phyloP scores from a whole-genome alignment of 2,797 vertebrate species.

The Lycodopsis pacificus region DNA sequence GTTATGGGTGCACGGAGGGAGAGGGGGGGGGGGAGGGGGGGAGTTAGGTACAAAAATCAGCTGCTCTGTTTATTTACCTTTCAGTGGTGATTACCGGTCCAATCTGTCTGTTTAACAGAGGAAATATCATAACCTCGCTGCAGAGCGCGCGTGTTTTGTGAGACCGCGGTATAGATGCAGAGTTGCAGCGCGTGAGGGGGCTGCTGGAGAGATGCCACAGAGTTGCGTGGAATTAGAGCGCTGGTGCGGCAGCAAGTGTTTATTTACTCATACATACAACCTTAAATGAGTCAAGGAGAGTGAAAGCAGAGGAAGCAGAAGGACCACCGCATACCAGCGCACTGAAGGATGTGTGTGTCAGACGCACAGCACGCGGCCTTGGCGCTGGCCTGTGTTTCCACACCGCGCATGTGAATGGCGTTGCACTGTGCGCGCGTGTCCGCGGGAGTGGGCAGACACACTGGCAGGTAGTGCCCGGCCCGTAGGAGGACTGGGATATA shows the following conservation, averaged over 20 bases:
- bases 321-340: slow-evolving; percentile 70
- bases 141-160: slow-evolving; percentile 43
- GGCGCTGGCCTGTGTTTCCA: slow-evolving; percentile 65
- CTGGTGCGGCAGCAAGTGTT: slow-evolving; percentile 71
- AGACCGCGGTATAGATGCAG: slow-evolving; percentile 47
- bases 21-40: slow-evolving; percentile 12
- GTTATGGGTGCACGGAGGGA: slow-evolving; percentile 47
- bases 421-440: slow-evolving; percentile 51
- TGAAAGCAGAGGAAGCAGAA: slow-evolving; percentile 70
- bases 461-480: slow-evolving; percentile 54
- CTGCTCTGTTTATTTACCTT: slow-evolving; percentile 90
- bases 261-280: slow-evolving; percentile 74
- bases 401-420: slow-evolving; percentile 50
- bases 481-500: slow-evolving; percentile 33
- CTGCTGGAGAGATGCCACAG: slow-evolving; percentile 63
- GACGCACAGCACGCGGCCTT: slow-evolving; percentile 54
- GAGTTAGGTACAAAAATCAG: slow-evolving; percentile 80
- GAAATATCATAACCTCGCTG: slow-evolving; percentile 82
- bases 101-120: slow-evolving; percentile 86
- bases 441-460: slow-evolving; percentile 57
- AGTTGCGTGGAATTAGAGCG: slow-evolving; percentile 65
- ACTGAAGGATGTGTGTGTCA: slow-evolving; percentile 72
- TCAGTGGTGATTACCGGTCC: slow-evolving; percentile 89
- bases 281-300: slow-evolving; percentile 63
- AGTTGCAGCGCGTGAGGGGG: slow-evolving; percentile 50